Percentiles rank a stretch among this genome's conserved stretches.
These are phyloP conservation scores for Brienomyrus longianalis DNA, from an alignment of 2,113 vertebrate genomes.

Conservation along the genomic window DNA sequence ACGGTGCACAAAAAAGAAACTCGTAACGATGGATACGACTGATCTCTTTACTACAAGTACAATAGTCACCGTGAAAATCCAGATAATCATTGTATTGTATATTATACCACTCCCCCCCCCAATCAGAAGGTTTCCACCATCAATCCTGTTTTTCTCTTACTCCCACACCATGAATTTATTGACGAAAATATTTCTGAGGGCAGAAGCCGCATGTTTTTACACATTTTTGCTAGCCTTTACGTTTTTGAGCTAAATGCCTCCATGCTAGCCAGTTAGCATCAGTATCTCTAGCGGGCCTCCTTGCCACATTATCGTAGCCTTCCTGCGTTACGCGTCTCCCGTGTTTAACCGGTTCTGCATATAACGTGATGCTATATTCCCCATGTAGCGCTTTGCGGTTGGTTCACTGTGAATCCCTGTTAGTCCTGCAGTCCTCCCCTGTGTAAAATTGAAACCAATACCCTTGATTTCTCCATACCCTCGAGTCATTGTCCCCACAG, in stretches of 20 bases:
- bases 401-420: neutral
- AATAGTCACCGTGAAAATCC: neutral
- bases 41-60: neutral
- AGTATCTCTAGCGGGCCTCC: neutral
- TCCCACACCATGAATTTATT: neutral
- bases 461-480: constrained; percentile 28
- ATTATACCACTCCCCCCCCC: neutral
- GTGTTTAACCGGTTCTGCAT: neutral
- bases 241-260: neutral
- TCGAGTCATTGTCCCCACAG: constrained; percentile 16
- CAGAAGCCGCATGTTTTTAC: neutral
- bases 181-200: neutral
- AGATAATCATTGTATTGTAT: neutral
- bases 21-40: neutral
- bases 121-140: neutral
- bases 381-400: neutral
- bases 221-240: neutral
- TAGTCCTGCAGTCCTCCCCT: neutral
- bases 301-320: neutral
- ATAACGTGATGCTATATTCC: neutral
- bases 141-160: neutral
- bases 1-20: neutral
- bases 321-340: neutral
- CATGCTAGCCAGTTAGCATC: neutral
- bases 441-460: constrained; percentile 13